Base-by-base conservation (phyloP, 64 coral and sea anemone species). In the Actinia equina region DNA sequence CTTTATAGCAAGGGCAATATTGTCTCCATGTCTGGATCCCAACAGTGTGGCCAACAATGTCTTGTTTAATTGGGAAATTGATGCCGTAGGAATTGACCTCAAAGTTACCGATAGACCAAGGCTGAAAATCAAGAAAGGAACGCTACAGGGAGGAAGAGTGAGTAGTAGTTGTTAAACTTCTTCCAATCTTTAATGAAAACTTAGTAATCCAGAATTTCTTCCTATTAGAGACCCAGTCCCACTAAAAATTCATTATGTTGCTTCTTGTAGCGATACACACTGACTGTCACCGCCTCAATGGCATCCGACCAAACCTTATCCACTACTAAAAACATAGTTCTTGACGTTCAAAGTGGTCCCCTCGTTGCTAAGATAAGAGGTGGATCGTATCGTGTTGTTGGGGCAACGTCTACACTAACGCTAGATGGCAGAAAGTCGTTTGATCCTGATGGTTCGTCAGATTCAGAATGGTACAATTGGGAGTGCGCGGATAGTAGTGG, bases 61-160 rank as follows among this genome's bases (percentile, higher is more conserved):
- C 71, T 1, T 86, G 45, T 91, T 91, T 59, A 45, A 76, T 20
- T 95, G 93, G 93, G 89, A 91, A 53, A 91, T 95, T 45, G 79
- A 85, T 26, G 85, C 89, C 6, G 89, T 91, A 63, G 89, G 89
- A 52, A 26, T 95, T 37, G 71, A 91, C 25, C 71, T 95, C 41
- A 85, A 67, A 37, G 80, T 90, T 52, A 85, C 54, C 16, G 79
- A 95, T 81, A 83, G 88, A 79, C 54, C 93, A 5, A 57, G 81
- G 23, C 44, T 95, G 17, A 26, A 12, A 5, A 95, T 95, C 17
- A 84, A 62, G 30, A 77, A 87, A 52, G 89, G 80, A 22, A 84
- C 82, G 16, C 77, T 95, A 15, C 12, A 27, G 85, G 93, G 86
- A n/a, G 93, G 89, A 62, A 95, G 84, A 62, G 93, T 95, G 88